These are phyloP conservation scores for Petrophora chlorosata DNA, from an alignment of 2,888 invertebrate species.

Conservation along the genomic window DNA sequence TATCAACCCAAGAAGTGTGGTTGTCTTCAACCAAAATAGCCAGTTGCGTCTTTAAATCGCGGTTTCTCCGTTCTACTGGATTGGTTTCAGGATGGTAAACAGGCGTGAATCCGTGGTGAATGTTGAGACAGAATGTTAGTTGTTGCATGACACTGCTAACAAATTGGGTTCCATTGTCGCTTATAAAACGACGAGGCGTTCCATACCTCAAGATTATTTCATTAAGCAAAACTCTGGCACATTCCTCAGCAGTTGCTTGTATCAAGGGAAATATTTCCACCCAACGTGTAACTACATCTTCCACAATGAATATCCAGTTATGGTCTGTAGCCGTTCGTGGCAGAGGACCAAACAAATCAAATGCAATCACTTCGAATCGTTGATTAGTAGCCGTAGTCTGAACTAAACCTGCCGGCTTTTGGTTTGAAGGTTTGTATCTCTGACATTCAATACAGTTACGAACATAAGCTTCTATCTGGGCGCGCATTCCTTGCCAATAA, in stretches of 20 bases:
- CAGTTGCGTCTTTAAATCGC: not conserved
- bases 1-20: not conserved
- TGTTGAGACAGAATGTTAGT: conserved; percentile 33
- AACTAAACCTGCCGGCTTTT: conserved; percentile 17
- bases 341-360: conserved; percentile 47
- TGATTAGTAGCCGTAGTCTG: conserved; percentile 10
- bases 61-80: not conserved
- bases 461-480: conserved; percentile 31
- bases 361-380: conserved; percentile 42
- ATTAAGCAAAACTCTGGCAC: conserved; percentile 44
- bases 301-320: conserved; percentile 35
- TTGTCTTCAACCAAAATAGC: not conserved
- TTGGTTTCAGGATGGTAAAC: conserved; percentile 12
- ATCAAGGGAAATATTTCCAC: conserved; percentile 39
- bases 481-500: conserved; percentile 28
- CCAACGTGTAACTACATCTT: conserved; percentile 39
- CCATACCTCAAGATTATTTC: conserved; percentile 54
- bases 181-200: conserved; percentile 43
- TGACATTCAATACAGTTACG: conserved; percentile 45
- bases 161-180: conserved; percentile 54
- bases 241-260: conserved; percentile 38
- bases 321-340: conserved; percentile 12
- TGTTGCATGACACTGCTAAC: conserved; percentile 51
- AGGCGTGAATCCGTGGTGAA: conserved; percentile 42
- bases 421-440: conserved; percentile 42